Evolutionary conservation across 2,113 vertebrate species (phyloP), one percentile per base, ranked within the genome.

Genomic region (Pungitius pungitius): DNA sequence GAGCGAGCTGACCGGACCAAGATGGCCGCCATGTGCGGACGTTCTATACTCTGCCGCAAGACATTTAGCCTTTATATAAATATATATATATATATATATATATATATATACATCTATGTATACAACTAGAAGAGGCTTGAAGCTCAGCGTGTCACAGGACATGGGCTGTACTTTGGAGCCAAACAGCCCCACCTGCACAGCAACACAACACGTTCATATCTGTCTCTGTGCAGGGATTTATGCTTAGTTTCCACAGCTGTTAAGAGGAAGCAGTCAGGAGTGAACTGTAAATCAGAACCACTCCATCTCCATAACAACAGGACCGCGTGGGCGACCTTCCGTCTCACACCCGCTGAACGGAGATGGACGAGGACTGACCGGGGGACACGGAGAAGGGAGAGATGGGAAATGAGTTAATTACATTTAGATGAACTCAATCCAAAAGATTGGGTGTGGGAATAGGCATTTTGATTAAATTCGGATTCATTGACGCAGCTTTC

Each of bases 401-500:
- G 33, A n/a, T 2, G 4, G 20, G 27, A 45, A 37, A 2, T 8
- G 33, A 51, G 57, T 80, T 42, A 42, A n/a, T 30, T 73, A 18
- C 6, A 24, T 62, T 69, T 20, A 33, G 2, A 57, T 54, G 63
- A 22, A 54, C 39, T 47, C 18, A 49, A 24, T 62, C 27, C 18
- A 18, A 22, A 40, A 69, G 62, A 49, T 14, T 11, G 27, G 61
- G 47, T 40, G 18, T 0, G 6, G 52, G 26, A 72, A 43, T 42
- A 59, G 55, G 51, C n/a, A 15, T n/a, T 45, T 54, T 65, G n/a
- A 75, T 70, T 60, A 66, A 52, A 75, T 18, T 69, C 59, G 43
- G 52, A 9, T 68, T 58, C 1, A 6, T 20, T 11, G n/a, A 30
- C 3, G 6, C 43, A 27, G 33, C 33, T 74, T 62, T 51, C n/a